These are phyloP conservation scores for Cheilosia scutellata DNA, from an alignment of 2,888 invertebrate genomes.

Conservation along the genomic window DNA sequence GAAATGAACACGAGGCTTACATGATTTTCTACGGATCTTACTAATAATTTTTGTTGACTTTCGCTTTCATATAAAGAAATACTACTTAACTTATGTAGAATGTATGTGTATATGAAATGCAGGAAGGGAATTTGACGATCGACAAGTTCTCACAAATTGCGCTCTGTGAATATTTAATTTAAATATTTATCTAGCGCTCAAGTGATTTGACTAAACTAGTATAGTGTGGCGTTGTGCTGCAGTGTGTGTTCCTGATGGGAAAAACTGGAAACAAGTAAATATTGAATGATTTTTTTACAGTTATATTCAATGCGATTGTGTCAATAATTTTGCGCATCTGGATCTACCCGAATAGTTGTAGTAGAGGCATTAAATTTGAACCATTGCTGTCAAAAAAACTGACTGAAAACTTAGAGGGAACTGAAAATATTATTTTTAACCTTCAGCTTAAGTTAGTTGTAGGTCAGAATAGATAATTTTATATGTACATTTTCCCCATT, in stretches of 20 bases:
- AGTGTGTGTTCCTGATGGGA: background rate
- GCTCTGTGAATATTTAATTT: constrained; percentile 19
- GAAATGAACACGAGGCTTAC: constrained; percentile 32
- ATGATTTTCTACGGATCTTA: constrained; percentile 16
- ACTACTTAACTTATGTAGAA: background rate
- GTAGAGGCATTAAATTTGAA: too few species aligned
- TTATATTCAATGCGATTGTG: background rate
- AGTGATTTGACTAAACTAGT: constrained; percentile 5
- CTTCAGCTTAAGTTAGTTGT: too few species aligned
- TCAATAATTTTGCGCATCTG: background rate
- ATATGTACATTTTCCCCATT: too few species aligned
- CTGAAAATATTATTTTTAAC: too few species aligned
- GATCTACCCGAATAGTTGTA: too few species aligned
- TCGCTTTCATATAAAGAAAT: constrained; percentile 21
- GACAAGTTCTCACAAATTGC: constrained; percentile 41
- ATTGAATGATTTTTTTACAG: background rate
- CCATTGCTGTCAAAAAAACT: too few species aligned
- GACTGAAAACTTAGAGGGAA: too few species aligned
- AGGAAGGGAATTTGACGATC: constrained; percentile 26
- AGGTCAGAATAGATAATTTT: too few species aligned
- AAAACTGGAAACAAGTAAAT: constrained; percentile 6
- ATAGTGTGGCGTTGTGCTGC: background rate
- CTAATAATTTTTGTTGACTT: constrained; percentile 32
- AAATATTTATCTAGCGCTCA: constrained; percentile 31
- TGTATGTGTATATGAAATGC: background rate